Evolutionary conservation across 2,113 vertebrate species (phyloP), one percentile per base, ranked within the genome.

Genomic region (Forbesichthys papilliferus): DNA sequence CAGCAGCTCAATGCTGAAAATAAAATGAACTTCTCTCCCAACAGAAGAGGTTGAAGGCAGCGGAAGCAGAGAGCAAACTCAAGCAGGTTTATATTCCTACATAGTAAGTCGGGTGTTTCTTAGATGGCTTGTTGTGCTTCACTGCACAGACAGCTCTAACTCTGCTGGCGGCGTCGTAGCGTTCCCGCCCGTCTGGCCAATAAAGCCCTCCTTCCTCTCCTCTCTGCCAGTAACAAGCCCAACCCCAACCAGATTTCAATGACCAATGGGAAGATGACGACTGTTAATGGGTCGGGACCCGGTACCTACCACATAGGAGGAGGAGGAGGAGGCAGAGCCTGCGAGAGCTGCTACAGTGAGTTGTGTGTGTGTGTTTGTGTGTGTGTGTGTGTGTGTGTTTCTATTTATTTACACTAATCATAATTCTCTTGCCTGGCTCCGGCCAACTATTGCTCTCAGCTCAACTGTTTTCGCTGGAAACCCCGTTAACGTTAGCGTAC

Each of bases 31-130:
- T 69, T 74, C 3, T 92, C 71, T 90, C 66, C 57, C 72, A 81
- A 83, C 92, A 98, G 97, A 99, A 99, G 92, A 93, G 96, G 75
- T 93, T 99, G 87, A 99, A 99, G 90, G 96, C 97, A 4, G 96
- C 97, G 69, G 97, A 98, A 91, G 96, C 96, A 54, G 97, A 99
- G 86, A 99, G 96, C 91, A 99, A 98, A 88, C 90, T 99, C 91
- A 98, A 98, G 86, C 97, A 99, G 92, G 97, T 99, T 49, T 99
- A 99, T 92, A 99, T 99, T 88, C 97, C 97, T 75, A 98, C 96
- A 80, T 99, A 99, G 97, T 99, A 92, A 98, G 97, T 98, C 36
- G 5, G 18, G 12, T 47, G 33, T 61, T 9, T 5, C 9, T 55
- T 58, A 55, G 14, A 2, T 52, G 11, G 8, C 34, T 27, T 12